These are phyloP conservation scores for Cheilosia vulpina DNA, from an alignment of 2,888 invertebrate species.

Conservation along the genomic window DNA sequence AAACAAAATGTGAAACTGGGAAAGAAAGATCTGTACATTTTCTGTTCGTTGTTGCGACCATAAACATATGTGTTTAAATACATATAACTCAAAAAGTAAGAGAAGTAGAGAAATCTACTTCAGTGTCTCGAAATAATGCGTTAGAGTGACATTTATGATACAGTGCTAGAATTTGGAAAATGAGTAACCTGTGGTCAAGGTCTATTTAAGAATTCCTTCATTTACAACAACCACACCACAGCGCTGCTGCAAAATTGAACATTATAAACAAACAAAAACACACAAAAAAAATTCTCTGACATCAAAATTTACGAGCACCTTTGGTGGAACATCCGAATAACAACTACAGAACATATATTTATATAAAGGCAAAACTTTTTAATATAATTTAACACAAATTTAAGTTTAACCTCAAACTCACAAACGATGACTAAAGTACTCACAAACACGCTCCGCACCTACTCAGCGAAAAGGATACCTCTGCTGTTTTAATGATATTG, in stretches of 20 bases:
- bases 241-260: neutral
- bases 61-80: no score
- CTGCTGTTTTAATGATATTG: constrained; percentile 43
- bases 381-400: constrained; percentile 36
- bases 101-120: no score
- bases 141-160: no score
- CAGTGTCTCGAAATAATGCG: no score
- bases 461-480: neutral
- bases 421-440: constrained; percentile 27
- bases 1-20: no score
- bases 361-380: constrained; percentile 15
- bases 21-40: no score
- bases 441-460: neutral
- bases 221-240: constrained; percentile 2
- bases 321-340: neutral
- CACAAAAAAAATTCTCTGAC: neutral
- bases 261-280: neutral
- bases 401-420: constrained; percentile 23
- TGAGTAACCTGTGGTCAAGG: neutral
- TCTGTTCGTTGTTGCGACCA: no score
- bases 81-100: no score
- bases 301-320: neutral
- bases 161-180: no score
- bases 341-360: neutral
- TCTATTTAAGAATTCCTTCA: neutral